A percentile compares a stretch with the other conserved stretches of the same genome.
phyloP scores from a whole-genome alignment of 2,797 vertebrate species.

The Antrozous pallidus region DNA sequence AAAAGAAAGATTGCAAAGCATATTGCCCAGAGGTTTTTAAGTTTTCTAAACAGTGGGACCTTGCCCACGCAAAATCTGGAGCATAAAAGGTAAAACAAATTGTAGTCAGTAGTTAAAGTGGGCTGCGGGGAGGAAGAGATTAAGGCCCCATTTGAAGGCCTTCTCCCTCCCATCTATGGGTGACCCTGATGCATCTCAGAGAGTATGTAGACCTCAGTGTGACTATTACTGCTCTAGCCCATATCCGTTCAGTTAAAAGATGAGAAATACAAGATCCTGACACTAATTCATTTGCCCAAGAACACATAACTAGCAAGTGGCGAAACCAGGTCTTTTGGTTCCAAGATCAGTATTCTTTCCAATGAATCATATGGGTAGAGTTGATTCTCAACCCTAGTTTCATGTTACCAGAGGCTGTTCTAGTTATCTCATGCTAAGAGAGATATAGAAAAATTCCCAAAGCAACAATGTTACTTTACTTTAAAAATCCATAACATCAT shows the following conservation, averaged over 20 bases:
- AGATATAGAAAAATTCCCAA: constrained; percentile 9
- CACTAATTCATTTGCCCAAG: constrained; percentile 7
- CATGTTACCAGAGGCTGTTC: neutral
- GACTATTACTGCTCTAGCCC: neutral
- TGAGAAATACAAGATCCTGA: neutral
- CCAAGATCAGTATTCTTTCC: neutral
- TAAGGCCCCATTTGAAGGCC: neutral
- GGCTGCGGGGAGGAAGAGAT: neutral
- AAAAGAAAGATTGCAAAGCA: neutral
- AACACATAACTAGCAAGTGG: neutral
- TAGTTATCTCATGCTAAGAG: neutral
- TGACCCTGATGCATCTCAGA: neutral
- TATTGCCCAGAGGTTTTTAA: neutral
- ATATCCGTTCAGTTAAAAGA: neutral
- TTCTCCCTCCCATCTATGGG: neutral
- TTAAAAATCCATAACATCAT: neutral
- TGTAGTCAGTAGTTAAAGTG: neutral
- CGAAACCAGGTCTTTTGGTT: constrained; percentile 11
- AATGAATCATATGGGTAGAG: neutral
- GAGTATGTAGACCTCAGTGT: neutral
- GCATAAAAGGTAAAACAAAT: neutral
- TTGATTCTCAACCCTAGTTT: neutral
- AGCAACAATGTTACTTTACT: neutral
- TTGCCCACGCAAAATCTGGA: neutral
- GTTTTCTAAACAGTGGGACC: neutral